Conservation (phyloP, 2,113 vertebrate genomes). For the Atractosteus spatula region DNA sequence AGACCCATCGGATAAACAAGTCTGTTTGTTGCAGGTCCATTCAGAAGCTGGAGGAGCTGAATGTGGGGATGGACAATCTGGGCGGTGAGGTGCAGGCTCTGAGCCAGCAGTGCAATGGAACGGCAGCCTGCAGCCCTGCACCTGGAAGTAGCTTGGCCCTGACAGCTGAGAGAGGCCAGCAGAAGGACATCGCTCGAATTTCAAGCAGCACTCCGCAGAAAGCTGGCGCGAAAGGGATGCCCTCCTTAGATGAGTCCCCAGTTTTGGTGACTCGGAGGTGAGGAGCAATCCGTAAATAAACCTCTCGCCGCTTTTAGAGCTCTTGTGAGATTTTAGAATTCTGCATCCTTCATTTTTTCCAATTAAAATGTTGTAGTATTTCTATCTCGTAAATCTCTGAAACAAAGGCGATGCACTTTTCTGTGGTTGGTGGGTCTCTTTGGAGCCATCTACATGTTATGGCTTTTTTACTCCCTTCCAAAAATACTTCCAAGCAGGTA, state of each 20-base stretch:
- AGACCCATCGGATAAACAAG: background rate
- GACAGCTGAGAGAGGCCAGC: conserved; percentile 50
- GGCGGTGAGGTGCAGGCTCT: conserved; percentile 76
- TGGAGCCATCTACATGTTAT: no score
- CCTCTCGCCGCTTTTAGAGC: no score
- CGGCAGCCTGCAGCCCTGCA: conserved; percentile 49
- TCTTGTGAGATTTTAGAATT: no score
- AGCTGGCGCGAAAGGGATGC: conserved; percentile 61
- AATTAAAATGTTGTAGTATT: no score
- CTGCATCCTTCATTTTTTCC: no score
- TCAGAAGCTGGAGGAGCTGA: conserved; percentile 93
- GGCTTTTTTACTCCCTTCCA: no score
- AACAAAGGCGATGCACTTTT: no score
- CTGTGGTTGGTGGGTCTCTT: no score
- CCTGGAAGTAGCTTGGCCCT: conserved; percentile 42
- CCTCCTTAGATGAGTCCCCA: conserved; percentile 78
- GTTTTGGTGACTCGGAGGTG: conserved; percentile 72
- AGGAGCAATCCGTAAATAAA: conserved; percentile 29
- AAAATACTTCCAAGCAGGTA: no score
- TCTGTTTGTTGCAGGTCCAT: conserved; percentile 75
- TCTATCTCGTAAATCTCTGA: no score
- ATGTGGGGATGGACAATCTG: conserved; percentile 83
- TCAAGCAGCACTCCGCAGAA: conserved; percentile 76
- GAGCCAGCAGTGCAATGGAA: conserved; percentile 78
- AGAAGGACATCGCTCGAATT: conserved; percentile 45